Evolutionary conservation across 2,888 invertebrate genomes (phyloP).

Genomic region (Formica aserva): DNA sequence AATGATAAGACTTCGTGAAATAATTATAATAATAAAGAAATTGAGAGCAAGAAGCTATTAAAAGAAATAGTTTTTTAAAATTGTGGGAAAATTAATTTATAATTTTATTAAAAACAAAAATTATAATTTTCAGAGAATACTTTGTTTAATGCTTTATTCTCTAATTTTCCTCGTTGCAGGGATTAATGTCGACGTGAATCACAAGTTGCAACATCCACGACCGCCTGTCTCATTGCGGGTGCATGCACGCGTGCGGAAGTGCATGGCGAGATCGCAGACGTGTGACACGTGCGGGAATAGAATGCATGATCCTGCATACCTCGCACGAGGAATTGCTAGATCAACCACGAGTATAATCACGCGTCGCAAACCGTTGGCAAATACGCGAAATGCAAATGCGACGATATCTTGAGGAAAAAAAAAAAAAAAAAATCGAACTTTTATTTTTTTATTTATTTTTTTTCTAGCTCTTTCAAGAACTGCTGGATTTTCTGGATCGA

Average conservation of each 20-base stretch:
- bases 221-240: not conserved
- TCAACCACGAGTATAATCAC: conserved; percentile 24
- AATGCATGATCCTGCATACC: conserved; percentile 35
- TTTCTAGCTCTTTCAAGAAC: not conserved
- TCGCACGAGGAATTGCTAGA: not conserved
- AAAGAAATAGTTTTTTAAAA: not conserved
- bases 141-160: not conserved
- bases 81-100: not conserved
- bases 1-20: not conserved
- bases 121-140: not conserved
- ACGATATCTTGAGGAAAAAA: not conserved
- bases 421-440: not conserved
- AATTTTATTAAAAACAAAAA: not conserved
- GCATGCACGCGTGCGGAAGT: conserved; percentile 23
- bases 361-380: not conserved
- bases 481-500: not conserved
- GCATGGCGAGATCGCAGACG: conserved; percentile 19
- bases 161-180: not conserved
- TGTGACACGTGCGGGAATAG: conserved; percentile 44
- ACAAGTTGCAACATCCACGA: not conserved
- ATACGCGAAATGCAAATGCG: not conserved
- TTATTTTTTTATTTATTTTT: not conserved
- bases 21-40: not conserved
- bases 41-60: not conserved
- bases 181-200: not conserved